These are phyloP conservation scores for Trachurus trachurus DNA, from an alignment of 2,797 vertebrate species.

Conservation along the genomic window DNA sequence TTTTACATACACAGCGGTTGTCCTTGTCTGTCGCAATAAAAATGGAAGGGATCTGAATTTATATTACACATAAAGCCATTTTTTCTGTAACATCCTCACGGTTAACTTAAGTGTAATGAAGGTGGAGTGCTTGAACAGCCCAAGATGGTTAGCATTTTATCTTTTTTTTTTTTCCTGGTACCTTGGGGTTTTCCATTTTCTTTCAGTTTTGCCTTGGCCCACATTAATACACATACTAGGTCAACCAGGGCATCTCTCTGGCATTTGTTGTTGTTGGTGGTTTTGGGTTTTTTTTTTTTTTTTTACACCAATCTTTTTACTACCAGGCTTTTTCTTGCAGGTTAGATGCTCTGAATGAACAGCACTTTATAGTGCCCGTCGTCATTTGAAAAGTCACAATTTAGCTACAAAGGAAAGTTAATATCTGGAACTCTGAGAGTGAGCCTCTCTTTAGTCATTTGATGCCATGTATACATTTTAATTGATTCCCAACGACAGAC, in stretches of 20 bases:
- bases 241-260: neutral
- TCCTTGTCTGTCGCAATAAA: neutral
- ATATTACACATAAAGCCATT: neutral
- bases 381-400: neutral
- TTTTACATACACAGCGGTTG: neutral
- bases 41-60: neutral
- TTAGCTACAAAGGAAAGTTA: slow-evolving; percentile 16
- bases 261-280: neutral
- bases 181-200: neutral
- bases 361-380: slow-evolving; percentile 4
- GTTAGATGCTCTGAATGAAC: slow-evolving; percentile 10
- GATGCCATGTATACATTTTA: slow-evolving; percentile 43
- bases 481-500: slow-evolving; percentile 61
- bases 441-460: slow-evolving; percentile 38
- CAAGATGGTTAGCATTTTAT: neutral
- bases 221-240: neutral
- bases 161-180: neutral
- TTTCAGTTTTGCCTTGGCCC: neutral
- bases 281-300: too few species aligned
- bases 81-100: neutral
- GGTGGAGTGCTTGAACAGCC: neutral
- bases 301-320: slow-evolving; percentile 24
- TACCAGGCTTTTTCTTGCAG: slow-evolving; percentile 15
- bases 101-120: neutral
- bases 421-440: slow-evolving; percentile 5